Conservation (phyloP, 2,113 vertebrate species). For the Ictalurus punctatus region DNA sequence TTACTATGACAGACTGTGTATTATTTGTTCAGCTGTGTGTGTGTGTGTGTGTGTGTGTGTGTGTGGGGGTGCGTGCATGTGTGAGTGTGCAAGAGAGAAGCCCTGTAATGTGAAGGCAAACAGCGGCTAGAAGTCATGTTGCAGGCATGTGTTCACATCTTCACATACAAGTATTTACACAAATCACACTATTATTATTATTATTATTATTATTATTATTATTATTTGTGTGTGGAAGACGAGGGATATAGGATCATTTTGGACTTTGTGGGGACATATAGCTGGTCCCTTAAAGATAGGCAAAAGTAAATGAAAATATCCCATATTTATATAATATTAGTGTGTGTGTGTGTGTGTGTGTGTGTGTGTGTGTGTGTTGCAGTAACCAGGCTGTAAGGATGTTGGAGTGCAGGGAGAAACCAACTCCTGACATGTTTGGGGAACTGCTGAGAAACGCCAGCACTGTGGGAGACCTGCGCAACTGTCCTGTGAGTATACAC, state of each 20-base stretch:
- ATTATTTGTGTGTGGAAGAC: not conserved
- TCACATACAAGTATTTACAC: not conserved
- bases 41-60: slow-evolving; percentile 6
- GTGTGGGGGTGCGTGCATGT: not conserved
- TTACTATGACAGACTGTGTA: not conserved
- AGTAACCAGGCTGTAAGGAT: slow-evolving; percentile 97
- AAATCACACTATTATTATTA: not conserved
- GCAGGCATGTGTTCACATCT: not conserved
- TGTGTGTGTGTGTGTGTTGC: slow-evolving; percentile 43
- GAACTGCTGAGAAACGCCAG: slow-evolving; percentile 92
- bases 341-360: slow-evolving; percentile 1
- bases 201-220: not conserved
- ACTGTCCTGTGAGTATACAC: slow-evolving; percentile 82
- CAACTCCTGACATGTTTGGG: slow-evolving; percentile 94
- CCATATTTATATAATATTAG: not conserved
- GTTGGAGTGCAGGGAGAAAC: slow-evolving; percentile 90
- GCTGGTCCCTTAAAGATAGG: not conserved
- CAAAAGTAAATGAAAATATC: not conserved
- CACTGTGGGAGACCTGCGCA: slow-evolving; percentile 91
- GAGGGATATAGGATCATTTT: not conserved
- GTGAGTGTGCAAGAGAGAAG: not conserved
- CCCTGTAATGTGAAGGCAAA: not conserved
- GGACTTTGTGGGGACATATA: not conserved
- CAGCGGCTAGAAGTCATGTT: not conserved
- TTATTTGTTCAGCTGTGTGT: slow-evolving; percentile 3